Base-by-base conservation (phyloP, 2,113 vertebrate genomes). In the Laticauda laticaudata region DNA sequence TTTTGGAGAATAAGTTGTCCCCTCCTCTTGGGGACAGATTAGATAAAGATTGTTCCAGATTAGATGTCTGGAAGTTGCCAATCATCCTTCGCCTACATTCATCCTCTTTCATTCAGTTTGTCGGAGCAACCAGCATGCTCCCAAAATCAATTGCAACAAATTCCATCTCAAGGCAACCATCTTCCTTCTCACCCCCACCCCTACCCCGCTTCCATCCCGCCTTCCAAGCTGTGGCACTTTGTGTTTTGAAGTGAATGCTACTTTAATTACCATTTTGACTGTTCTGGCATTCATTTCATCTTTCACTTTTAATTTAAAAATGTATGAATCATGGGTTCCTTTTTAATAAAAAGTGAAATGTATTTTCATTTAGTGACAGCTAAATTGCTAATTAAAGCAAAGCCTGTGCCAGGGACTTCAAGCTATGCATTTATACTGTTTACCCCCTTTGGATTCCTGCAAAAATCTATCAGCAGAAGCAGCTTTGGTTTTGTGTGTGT, bases 301-400 rank as follows among this genome's bases (percentile, higher is more conserved):
- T 93, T 88, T 94, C 89, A 93, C 51, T 94, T 96, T 93, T 61
- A 94, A 94, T 94, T 95, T 92, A 92, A 96, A 95, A 56, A 75
- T 88, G 86, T 94, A 87, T 92, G 69, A 95, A 94, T 92, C 86
- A 94, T 94, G 95, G 88, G 92, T 94, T 93, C 14, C 93, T 93
- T 93, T 95, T 87, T 94, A 94, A 94, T 94, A 94, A 94, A 94
- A 95, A 91, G 26, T 93, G 10, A 94, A 94, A 93, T 92, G 26
- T 90, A 87, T 91, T 86, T 88, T 95, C n/a, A 18, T 94, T 94
- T 93, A 93, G 21, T 91, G 95, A 21, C 81, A 93, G 45, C 59
- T 94, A 43, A 95, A 92, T 55, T 92, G 75, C 54, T 94, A 45
- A 95, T 95, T 94, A 94, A 94, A 93, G 29, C 51, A 11, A 5